Base-by-base conservation (phyloP, 2,888 invertebrate species). In the Rhimphoctona megacephalus region DNA sequence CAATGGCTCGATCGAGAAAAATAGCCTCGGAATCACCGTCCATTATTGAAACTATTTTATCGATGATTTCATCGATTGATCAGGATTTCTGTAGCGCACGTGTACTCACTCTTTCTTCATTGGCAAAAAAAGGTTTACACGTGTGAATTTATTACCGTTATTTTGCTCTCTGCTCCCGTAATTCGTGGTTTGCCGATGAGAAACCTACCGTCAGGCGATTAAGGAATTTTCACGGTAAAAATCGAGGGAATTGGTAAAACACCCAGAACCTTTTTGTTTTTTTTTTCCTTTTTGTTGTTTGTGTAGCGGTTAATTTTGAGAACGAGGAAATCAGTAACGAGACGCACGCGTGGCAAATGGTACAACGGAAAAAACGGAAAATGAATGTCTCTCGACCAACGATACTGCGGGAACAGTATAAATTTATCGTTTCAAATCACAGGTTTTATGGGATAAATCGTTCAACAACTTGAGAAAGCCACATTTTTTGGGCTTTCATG, bases 401-500 rank as follows among this genome's bases (percentile, higher is more conserved):
- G 77, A 52, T 77, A 46, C 87, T 88, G 88, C 88, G 89, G 87
- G 87, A 69, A 73, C 81, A 73, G 88, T 83, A 88, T 90, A 91
- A 91, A 92, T 92, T 92, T 91, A 92, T 92, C 91, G 91, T 87
- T 89, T 87, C 87, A 92, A 92, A 92, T 90, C 89, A 92, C 90
- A 91, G 92, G 87, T 85, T 83, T 85, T 77, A 49, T 66, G 77
- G 88, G 88, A 89, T 91, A 90, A 90, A 90, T 89, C 88, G 89
- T 72, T 86, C 52, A 61, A 74, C 33, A 19, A 30, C 19, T 49
- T 66, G 3, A 2, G 25, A 39, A 39, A 72, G 9, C 25, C 73
- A 22, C 67, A 17, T 7, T 19, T 69, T 74, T 84, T 66, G 49
- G 81, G 25, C 36, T 30, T 66, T 43, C 33, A 14, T 30, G 8